phyloP scores from a whole-genome alignment of 2,888 invertebrate genomes.

The Holacanthella duospinosa region DNA sequence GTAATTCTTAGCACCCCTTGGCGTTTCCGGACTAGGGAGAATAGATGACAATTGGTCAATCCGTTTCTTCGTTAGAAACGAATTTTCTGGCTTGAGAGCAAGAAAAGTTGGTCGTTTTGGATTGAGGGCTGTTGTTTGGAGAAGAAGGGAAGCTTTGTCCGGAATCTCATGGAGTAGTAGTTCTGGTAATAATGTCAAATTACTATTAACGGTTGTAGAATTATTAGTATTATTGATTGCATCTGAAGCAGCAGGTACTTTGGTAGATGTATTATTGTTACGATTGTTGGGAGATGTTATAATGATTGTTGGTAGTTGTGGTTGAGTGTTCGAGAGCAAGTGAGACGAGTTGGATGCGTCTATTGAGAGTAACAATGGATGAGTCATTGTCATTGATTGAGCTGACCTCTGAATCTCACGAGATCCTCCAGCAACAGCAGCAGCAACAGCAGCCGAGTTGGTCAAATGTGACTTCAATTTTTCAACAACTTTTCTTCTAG shows the following conservation, averaged over 20 bases:
- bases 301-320: no score
- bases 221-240: no score
- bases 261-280: neutral
- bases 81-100: conserved; percentile 31
- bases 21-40: conserved; percentile 81
- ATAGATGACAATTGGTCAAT: conserved; percentile 42
- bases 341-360: no score
- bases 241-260: neutral
- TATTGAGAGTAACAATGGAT: neutral
- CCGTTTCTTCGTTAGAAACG: conserved; percentile 18
- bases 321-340: no score
- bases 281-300: no score
- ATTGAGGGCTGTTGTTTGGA: conserved; percentile 14
- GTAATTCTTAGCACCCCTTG: conserved; percentile 76
- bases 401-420: neutral
- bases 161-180: neutral
- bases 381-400: neutral
- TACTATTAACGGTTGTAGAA: neutral
- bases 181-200: no score
- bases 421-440: neutral
- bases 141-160: neutral
- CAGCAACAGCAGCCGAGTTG: neutral
- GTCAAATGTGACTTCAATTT: neutral
- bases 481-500: neutral
- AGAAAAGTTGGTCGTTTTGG: conserved; percentile 34